These are phyloP conservation scores for Pollenia labialis DNA, from an alignment of 2,888 invertebrate genomes.

Conservation along the genomic window DNA sequence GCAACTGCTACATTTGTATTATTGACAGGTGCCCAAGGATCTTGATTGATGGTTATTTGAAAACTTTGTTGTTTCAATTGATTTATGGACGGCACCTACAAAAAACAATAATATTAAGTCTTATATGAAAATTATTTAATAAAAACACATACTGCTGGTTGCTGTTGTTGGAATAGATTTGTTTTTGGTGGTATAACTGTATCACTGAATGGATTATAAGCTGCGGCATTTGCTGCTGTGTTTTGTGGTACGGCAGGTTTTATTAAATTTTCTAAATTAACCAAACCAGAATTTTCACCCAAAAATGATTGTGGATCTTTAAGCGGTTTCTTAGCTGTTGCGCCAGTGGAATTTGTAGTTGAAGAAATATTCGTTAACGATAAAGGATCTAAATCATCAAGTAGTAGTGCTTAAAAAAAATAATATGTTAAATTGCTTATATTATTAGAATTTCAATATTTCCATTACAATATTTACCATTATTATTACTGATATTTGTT, in stretches of 20 bases:
- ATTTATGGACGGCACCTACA: constrained; percentile 84
- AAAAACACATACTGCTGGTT: constrained; percentile 82
- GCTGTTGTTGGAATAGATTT: constrained; percentile 86
- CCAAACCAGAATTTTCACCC: constrained; percentile 97
- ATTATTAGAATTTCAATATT: neutral
- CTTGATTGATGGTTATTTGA: constrained; percentile 83
- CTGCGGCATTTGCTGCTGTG: constrained; percentile 79
- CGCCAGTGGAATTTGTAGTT: constrained; percentile 76
- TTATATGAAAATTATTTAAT: neutral
- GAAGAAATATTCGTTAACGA: constrained; percentile 75
- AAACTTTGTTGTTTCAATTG: constrained; percentile 84
- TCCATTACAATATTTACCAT: constrained; percentile 76
- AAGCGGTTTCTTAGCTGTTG: constrained; percentile 81
- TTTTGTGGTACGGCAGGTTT: constrained; percentile 85
- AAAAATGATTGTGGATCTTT: constrained; percentile 98
- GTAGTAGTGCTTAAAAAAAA: constrained; percentile 79
- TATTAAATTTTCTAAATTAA: constrained; percentile 98
- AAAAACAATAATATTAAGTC: constrained; percentile 4
- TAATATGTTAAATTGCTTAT: neutral
- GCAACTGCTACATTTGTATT: constrained; percentile 79
- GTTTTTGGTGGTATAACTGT: constrained; percentile 84
- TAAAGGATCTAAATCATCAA: constrained; percentile 84
- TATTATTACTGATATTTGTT: constrained; percentile 82
- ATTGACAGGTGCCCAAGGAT: constrained; percentile 84
- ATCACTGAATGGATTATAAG: constrained; percentile 84